Evolutionary conservation across 2,888 invertebrate genomes (phyloP).

Genomic region (Yponomeuta evonymella): DNA sequence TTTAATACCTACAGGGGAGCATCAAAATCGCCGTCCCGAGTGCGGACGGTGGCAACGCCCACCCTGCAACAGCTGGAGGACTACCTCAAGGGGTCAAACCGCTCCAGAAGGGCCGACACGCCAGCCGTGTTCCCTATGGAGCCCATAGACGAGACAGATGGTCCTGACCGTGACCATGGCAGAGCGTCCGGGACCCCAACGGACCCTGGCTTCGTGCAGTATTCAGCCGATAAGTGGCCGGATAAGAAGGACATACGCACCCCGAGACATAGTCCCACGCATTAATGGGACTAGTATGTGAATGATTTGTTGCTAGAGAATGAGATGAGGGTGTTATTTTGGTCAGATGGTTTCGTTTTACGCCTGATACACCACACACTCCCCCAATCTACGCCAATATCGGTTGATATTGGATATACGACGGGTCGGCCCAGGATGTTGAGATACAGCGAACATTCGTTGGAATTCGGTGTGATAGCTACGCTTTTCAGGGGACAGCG

Average conservation of each 20-base stretch:
- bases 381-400: too few species aligned
- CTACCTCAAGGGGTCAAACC: constrained; percentile 55
- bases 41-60: constrained; percentile 57
- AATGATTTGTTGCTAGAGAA: background rate
- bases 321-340: background rate
- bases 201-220: constrained; percentile 84
- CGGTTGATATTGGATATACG: too few species aligned
- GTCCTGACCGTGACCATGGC: constrained; percentile 42
- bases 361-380: too few species aligned
- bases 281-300: constrained; percentile 21
- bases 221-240: constrained; percentile 82
- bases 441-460: too few species aligned
- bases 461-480: too few species aligned
- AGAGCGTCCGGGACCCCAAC: constrained; percentile 80
- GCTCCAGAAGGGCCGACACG: constrained; percentile 52
- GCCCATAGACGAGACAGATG: constrained; percentile 63
- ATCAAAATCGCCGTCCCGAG: constrained; percentile 55
- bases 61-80: constrained; percentile 70
- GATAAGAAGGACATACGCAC: constrained; percentile 68
- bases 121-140: constrained; percentile 72
- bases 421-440: too few species aligned
- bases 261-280: constrained; percentile 74
- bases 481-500: too few species aligned
- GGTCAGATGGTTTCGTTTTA: background rate
- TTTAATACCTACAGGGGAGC: constrained; percentile 25